These are phyloP conservation scores for Eilema sororculum DNA, from an alignment of 2,888 invertebrate species.

Conservation along the genomic window DNA sequence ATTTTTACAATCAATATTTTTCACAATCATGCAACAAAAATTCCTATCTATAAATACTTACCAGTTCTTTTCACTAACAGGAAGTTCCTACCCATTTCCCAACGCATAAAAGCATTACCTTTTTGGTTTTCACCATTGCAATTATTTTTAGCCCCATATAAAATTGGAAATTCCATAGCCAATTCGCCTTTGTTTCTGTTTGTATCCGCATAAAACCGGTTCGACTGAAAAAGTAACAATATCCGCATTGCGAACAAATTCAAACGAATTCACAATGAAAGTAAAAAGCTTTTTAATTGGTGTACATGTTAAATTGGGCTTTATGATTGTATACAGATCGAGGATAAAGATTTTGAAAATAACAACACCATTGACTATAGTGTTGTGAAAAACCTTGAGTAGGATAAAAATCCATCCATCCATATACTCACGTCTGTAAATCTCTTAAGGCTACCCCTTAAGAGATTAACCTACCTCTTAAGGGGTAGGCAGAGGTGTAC, in stretches of 20 bases:
- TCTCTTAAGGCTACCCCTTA: too few species aligned
- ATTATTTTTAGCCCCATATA: slow-evolving; percentile 20
- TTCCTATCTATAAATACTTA: background rate
- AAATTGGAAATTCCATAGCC: slow-evolving; percentile 30
- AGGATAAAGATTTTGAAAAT: background rate
- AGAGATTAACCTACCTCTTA: too few species aligned
- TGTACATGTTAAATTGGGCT: slow-evolving; percentile 10
- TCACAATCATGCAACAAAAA: background rate
- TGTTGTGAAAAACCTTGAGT: too few species aligned
- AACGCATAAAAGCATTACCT: background rate
- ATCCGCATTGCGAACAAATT: slow-evolving; percentile 46
- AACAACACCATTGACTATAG: background rate
- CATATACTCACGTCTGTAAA: too few species aligned
- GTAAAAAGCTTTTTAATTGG: slow-evolving; percentile 35
- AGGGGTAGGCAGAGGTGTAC: too few species aligned
- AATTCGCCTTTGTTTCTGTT: slow-evolving; percentile 25
- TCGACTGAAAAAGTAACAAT: slow-evolving; percentile 28
- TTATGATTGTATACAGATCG: background rate
- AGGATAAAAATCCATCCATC: too few species aligned
- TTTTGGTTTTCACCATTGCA: slow-evolving; percentile 5
- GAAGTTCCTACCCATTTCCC: slow-evolving; percentile 1
- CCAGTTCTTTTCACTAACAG: background rate
- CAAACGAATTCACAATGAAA: slow-evolving; percentile 20
- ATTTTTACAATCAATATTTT: background rate
- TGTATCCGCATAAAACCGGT: slow-evolving; percentile 37